phyloP scores from a whole-genome alignment of 2,888 invertebrate species.

The Agrenia bidenticulata region DNA sequence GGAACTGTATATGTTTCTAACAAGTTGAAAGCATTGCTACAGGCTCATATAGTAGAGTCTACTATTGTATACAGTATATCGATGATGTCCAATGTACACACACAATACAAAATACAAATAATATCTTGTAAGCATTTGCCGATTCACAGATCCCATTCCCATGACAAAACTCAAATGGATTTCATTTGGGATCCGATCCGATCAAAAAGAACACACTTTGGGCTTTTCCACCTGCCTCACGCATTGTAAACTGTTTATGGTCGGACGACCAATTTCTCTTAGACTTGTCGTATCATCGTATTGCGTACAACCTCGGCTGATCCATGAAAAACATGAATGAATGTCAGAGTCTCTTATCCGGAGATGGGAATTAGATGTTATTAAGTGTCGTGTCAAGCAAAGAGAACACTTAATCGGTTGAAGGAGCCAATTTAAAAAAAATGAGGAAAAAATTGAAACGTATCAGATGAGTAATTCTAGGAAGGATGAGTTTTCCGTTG shows the following conservation, averaged over 20 bases:
- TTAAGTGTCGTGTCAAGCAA: background rate
- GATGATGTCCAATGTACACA: too few relatives aligned
- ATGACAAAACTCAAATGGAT: background rate
- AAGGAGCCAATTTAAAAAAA: background rate
- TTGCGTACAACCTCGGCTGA: too few relatives aligned
- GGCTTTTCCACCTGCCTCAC: background rate
- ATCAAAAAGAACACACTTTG: background rate
- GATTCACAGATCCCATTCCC: too few relatives aligned
- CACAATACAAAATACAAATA: too few relatives aligned
- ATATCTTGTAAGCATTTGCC: too few relatives aligned
- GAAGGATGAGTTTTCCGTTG: background rate
- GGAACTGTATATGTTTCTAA: too few relatives aligned
- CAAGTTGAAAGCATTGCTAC: too few relatives aligned
- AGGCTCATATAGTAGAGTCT: too few relatives aligned
- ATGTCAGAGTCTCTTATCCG: background rate
- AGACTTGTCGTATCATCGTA: too few relatives aligned
- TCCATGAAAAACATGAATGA: too few relatives aligned
- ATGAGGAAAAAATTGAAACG: background rate
- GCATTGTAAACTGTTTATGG: background rate
- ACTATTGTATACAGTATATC: too few relatives aligned
- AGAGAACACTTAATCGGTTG: conserved; percentile 8
- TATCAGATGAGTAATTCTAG: background rate
- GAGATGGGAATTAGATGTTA: background rate
- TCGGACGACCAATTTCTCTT: too few relatives aligned
- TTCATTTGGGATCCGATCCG: background rate